Conservation (phyloP, 2,113 vertebrate species). For the Centropristis striata region DNA sequence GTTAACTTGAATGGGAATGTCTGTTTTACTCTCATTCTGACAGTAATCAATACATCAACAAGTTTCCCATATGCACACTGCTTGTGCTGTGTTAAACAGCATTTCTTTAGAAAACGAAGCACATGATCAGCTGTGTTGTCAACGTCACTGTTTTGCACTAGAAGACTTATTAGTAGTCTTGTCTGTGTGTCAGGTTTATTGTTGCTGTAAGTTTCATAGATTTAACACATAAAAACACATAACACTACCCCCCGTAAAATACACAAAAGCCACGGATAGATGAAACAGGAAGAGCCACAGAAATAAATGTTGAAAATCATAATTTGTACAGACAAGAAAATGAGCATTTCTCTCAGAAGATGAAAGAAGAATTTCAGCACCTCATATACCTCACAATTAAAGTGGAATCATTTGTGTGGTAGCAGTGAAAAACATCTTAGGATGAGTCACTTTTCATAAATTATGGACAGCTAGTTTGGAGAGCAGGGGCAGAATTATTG, state of each 20-base stretch:
- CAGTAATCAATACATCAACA: background rate
- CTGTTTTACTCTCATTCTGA: too few species aligned
- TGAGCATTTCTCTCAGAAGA: background rate
- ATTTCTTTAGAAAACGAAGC: background rate
- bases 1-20: too few species aligned
- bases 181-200: background rate
- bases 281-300: background rate
- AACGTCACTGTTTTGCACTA: background rate
- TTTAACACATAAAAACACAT: background rate
- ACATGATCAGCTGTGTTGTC: background rate
- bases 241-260: background rate
- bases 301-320: background rate
- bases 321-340: background rate
- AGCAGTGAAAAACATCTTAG: slow-evolving; percentile 10
- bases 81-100: too few species aligned
- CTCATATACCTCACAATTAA: slow-evolving; percentile 3
- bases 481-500: slow-evolving; percentile 21
- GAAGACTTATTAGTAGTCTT: background rate
- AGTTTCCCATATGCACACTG: background rate
- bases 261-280: background rate
- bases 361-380: slow-evolving; percentile 7
- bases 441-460: slow-evolving; percentile 24
- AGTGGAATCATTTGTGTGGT: background rate
- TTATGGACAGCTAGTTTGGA: slow-evolving; percentile 9
- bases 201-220: background rate